Percentiles rank a stretch among this genome's conserved stretches.
Conservation (phyloP, 1,140 invertebrate species). For the Tribolium castaneum region DNA sequence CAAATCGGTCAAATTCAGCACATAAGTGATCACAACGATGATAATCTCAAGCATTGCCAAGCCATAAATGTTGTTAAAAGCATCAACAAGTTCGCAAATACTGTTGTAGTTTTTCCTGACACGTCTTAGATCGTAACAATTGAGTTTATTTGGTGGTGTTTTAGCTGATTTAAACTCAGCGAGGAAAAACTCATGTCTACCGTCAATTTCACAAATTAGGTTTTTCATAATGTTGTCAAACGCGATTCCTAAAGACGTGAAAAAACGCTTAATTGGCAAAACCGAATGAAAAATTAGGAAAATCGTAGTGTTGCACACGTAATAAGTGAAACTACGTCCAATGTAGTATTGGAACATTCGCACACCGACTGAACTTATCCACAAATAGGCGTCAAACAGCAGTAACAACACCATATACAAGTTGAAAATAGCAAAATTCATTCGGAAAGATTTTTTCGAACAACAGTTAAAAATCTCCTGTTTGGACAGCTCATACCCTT, state of each 20-base stretch:
- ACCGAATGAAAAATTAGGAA: slow-evolving; percentile 4
- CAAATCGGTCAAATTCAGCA: slow-evolving; percentile 8
- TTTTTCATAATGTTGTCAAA: neutral
- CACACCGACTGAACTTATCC: neutral
- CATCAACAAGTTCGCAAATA: neutral
- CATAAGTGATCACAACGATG: neutral
- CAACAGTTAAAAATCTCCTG: neutral
- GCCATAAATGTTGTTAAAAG: slow-evolving; percentile 3
- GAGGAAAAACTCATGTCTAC: neutral
- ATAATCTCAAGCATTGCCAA: neutral
- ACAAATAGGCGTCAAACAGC: neutral
- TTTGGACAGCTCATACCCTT: neutral
- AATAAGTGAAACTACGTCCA: neutral
- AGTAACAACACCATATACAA: neutral
- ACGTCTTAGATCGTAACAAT: neutral
- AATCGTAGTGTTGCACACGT: neutral
- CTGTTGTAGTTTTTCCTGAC: neutral
- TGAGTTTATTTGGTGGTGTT: neutral
- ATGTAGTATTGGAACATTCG: neutral
- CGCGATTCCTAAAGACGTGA: neutral
- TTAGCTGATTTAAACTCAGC: neutral
- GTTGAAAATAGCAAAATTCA: neutral
- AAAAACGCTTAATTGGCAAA: neutral
- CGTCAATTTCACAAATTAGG: neutral
- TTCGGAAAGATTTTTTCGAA: neutral